A percentile compares a stretch with the other conserved stretches of the same genome.
phyloP scores from a whole-genome alignment of 2,113 vertebrate species.

The Aythya baeri region DNA sequence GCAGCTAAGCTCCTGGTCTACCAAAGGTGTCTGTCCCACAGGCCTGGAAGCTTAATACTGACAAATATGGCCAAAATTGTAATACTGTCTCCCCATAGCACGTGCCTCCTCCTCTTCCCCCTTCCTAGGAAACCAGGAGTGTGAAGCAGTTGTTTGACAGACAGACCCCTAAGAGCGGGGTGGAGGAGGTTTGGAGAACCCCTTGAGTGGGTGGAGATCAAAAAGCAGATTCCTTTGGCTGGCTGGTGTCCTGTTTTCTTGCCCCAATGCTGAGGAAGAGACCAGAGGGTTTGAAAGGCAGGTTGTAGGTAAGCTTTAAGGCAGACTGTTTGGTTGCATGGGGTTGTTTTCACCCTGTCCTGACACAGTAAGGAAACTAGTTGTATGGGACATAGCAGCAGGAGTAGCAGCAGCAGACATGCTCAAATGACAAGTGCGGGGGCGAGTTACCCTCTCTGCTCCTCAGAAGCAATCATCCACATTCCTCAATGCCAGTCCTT shows the following conservation, averaged over 20 bases:
- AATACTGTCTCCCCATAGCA: slow-evolving; percentile 64
- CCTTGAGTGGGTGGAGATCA: not conserved
- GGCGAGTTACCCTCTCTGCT: slow-evolving; percentile 46
- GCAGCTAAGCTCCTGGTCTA: slow-evolving; percentile 6
- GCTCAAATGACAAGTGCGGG: slow-evolving; percentile 77
- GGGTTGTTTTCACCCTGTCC: slow-evolving; percentile 78
- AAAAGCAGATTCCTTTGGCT: slow-evolving; percentile 57
- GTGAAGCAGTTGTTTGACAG: not conserved
- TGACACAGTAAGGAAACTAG: slow-evolving; percentile 76
- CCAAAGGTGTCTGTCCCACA: not conserved
- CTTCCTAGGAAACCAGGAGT: not conserved
- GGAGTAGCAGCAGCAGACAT: slow-evolving; percentile 88
- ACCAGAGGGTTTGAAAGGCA: slow-evolving; percentile 74
- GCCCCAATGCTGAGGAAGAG: slow-evolving; percentile 54
- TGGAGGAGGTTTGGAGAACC: not conserved
- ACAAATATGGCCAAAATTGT: slow-evolving; percentile 58
- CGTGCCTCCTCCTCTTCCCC: not conserved
- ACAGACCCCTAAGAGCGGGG: accelerated
- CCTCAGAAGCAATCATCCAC: slow-evolving; percentile 58
- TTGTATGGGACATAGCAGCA: slow-evolving; percentile 86
- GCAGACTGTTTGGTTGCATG: slow-evolving; percentile 84
- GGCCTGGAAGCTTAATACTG: slow-evolving; percentile 74
- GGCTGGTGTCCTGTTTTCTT: slow-evolving; percentile 66
- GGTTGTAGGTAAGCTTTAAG: slow-evolving; percentile 85
- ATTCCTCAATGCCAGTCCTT: slow-evolving; percentile 42